phyloP scores from a whole-genome alignment of 2,797 vertebrate genomes.

The Esox lucius region DNA sequence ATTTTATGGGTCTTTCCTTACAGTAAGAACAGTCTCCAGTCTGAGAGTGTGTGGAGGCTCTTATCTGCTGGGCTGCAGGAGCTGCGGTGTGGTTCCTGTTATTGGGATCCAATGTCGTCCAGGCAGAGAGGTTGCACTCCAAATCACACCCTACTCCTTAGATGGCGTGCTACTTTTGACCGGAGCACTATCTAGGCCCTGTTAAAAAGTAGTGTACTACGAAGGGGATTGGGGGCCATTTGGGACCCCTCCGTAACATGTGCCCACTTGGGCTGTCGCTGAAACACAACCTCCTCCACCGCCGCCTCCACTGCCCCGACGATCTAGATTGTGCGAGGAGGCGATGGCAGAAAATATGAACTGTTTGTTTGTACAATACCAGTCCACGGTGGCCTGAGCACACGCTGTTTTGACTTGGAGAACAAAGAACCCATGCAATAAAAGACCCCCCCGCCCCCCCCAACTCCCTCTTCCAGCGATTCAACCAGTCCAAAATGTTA shows the following conservation, averaged over 20 bases:
- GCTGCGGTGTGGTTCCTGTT: constrained; percentile 89
- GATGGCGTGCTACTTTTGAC: background rate
- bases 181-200: background rate
- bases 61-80: constrained; percentile 89
- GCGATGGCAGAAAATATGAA: constrained; percentile 48
- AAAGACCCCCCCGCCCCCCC: constrained; percentile 33
- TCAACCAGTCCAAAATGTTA: constrained; percentile 31
- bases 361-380: constrained; percentile 72
- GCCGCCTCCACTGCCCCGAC: constrained; percentile 44
- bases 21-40: constrained; percentile 23
- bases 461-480: constrained; percentile 4
- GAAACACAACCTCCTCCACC: constrained; percentile 38
- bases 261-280: constrained; percentile 37
- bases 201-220: background rate
- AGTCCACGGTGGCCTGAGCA: constrained; percentile 53
- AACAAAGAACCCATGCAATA: constrained; percentile 68
- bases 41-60: constrained; percentile 54
- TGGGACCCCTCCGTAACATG: constrained; percentile 21
- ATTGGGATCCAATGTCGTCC: constrained; percentile 70
- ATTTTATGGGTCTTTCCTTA: constrained; percentile 22
- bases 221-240: background rate
- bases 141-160: background rate
- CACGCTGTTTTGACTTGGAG: constrained; percentile 69
- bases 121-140: constrained; percentile 35
- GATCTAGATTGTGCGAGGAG: constrained; percentile 57